Evolutionary conservation across 1,140 invertebrate species (phyloP), one percentile per base, ranked within the genome.

Genomic region (Bicyclus anynana): DNA sequence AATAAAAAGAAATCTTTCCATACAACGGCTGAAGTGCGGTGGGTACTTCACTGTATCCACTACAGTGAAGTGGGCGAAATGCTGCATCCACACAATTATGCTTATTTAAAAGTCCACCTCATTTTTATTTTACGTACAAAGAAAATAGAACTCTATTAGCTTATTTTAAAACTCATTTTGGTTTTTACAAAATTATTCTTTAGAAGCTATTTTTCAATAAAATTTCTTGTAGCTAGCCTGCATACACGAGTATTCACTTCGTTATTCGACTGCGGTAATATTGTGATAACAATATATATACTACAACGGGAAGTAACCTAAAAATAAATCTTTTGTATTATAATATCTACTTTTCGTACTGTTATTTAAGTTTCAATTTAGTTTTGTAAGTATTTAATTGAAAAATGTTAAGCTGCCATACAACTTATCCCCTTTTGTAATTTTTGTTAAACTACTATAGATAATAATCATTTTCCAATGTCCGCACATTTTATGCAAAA

Each of bases 211-310:
- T 75, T 75, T 77, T 65, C 72, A 74, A 76, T 77, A 70, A 68
- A 67, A 52, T 37, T n/a, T 14, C 35, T 17, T 35, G 55, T 61
- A 80, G 65, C 74, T 71, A 71, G 74, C 67, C 72, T 81, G 69
- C 76, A 81, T 74, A 69, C 69, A 67, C 74, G 81, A 72, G 76
- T 66, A 70, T 44, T 20, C 18, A 75, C 79, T 83, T 84, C 81
- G 81, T 84, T 84, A 84, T 79, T 72, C 73, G 65, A 65, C 62
- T 74, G 67, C 67, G 52, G 74, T 72, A 79, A 69, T 69, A 77
- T 71, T 67, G 68, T 65, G 77, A 44, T 44, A 20, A 12, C 18
- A 2, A 10, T 44, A 44, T 20, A n/a, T 10, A 20, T 20, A 42
- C 9, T 42, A 44, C 40, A 44, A 38, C 16, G 6, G 16, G 13